These are phyloP conservation scores for Lasioglossum baleicum DNA, from an alignment of 1,140 invertebrate species.

Conservation along the genomic window DNA sequence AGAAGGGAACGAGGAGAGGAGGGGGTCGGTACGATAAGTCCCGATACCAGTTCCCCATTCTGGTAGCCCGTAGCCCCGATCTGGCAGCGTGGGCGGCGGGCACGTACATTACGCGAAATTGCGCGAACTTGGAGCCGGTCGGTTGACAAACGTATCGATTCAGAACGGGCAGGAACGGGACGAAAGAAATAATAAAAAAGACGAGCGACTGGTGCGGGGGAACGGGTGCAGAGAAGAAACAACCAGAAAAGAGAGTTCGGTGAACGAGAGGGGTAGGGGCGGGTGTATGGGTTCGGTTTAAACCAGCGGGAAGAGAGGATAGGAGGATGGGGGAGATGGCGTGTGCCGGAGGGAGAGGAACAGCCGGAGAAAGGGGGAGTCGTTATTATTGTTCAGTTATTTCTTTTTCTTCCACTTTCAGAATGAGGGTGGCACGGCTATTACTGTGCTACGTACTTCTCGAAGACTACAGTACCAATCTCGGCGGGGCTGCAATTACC, in stretches of 20 bases:
- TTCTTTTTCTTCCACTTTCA: slow-evolving; percentile 65
- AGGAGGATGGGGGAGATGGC: not conserved
- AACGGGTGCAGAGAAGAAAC: slow-evolving; percentile 11
- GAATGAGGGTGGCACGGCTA: slow-evolving; percentile 78
- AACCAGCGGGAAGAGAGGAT: not conserved
- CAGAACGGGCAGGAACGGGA: slow-evolving; percentile 15
- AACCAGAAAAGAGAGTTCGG: slow-evolving; percentile 10
- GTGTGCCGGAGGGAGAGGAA: not conserved
- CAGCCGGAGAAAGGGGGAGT: not conserved
- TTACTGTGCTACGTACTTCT: slow-evolving; percentile 78
- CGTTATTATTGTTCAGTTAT: slow-evolving; percentile 57
- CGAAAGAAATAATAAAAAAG: slow-evolving; percentile 7
- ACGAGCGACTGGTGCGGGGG: not conserved
- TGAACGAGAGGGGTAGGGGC: not conserved
- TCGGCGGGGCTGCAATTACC: slow-evolving; percentile 69
- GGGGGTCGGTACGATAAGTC: slow-evolving; percentile 26
- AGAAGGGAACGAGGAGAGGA: not conserved
- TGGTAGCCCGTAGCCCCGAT: slow-evolving; percentile 14
- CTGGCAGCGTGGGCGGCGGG: not conserved
- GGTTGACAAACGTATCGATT: slow-evolving; percentile 58
- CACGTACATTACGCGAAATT: slow-evolving; percentile 56
- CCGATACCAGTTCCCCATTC: slow-evolving; percentile 28
- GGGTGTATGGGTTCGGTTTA: not conserved
- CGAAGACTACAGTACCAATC: slow-evolving; percentile 74
- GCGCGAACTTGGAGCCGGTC: slow-evolving; percentile 38